These are phyloP conservation scores for Otis tarda DNA, from an alignment of 2,113 vertebrate species.

Conservation along the genomic window DNA sequence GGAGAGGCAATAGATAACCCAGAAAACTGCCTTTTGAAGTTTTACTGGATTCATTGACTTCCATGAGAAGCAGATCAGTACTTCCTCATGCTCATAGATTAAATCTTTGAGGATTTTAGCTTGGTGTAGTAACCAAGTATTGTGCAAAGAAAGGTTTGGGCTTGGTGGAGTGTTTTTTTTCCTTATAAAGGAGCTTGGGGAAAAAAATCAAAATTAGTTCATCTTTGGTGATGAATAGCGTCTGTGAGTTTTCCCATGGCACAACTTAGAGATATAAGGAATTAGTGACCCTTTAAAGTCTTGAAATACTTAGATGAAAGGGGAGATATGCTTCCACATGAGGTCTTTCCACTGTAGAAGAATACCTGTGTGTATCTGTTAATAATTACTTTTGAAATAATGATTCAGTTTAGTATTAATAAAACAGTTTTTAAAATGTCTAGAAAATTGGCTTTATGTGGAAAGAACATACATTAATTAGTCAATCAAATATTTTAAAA, in stretches of 20 bases:
- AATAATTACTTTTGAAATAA: background rate
- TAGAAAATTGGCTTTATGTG: background rate
- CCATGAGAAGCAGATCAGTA: background rate
- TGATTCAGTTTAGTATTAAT: background rate
- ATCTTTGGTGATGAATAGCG: constrained; percentile 10
- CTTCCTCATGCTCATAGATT: constrained; percentile 4
- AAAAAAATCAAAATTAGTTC: background rate
- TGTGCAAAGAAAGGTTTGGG: background rate
- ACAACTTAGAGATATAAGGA: background rate
- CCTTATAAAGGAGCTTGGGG: background rate
- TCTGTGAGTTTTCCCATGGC: background rate
- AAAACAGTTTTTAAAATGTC: background rate
- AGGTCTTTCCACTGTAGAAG: background rate
- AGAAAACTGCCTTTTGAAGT: constrained; percentile 55
- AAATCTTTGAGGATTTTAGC: constrained; percentile 33
- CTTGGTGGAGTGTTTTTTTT: background rate
- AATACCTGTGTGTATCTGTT: background rate
- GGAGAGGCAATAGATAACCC: constrained; percentile 29
- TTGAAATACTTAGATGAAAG: background rate
- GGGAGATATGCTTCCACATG: background rate
- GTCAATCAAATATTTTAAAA: background rate
- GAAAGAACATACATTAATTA: background rate
- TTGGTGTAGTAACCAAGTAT: background rate
- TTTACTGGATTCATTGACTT: constrained; percentile 48
- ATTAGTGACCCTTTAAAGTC: constrained; percentile 22